Base-by-base conservation (phyloP, 1,140 invertebrate genomes). In the Eupristina koningsbergeri region DNA sequence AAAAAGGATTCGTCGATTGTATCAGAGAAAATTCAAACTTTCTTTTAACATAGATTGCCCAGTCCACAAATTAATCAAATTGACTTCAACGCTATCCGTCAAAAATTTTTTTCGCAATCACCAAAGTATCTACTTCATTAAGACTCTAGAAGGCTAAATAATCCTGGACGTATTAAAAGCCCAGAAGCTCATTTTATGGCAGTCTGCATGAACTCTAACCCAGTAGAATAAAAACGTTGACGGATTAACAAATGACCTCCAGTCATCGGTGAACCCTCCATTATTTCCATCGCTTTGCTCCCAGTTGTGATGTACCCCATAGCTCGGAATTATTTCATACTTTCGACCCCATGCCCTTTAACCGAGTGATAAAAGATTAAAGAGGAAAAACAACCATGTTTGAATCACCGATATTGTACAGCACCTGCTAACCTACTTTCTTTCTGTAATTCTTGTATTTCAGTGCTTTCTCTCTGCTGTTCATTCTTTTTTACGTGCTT, bases 191-290 rank as follows among this genome's bases (percentile, higher is more conserved):
- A 61, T 61, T 76, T 61, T 76, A 58, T 29, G 19, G 47, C 1
- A 31, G 29, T 58, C 19, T 36, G 13, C 41, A 36, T 74, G 45
- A 47, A 19, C n/a, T 53, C 26, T 8, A 39, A 22, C 17, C 2
- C 3, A 50, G 39, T 31, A 75, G n/a, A 53, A 50, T 50, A 77
- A 61, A 77, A 58, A 53, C 50, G 75, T 77, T 58, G 58, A 64
- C 34, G 39, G 53, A 78, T 78, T 78, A 78, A 78, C 36, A 78
- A 78, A 78, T 64, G 58, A 78, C 58, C 19, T 45, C 26, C 22
- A 64, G 22, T 26, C 36, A 19, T 7, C 45, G 29, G 8, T 39
- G 26, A 26, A 31, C 17, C 13, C 47, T 61, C 19, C 26, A 36
- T 77, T 77, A 15, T 77, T 22, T 39, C 29, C 29, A 61, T 50